Conservation (phyloP, 2,888 invertebrate genomes). For the Spatulosminthurus flaviceps region DNA sequence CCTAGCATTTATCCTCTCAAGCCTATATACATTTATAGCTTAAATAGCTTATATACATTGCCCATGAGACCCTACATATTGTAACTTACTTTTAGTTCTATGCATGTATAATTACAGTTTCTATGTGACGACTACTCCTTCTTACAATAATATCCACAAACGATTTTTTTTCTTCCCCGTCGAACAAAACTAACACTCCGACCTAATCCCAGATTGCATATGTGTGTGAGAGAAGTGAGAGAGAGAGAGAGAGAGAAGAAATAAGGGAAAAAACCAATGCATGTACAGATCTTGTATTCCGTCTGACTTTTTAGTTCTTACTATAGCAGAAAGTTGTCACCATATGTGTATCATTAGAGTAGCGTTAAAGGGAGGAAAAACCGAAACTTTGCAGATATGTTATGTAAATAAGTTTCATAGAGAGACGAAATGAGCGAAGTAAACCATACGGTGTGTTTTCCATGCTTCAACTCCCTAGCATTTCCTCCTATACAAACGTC, state of each 20-base stretch:
- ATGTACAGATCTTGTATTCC: background rate
- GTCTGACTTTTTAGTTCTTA: constrained; percentile 8
- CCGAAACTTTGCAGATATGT: constrained; percentile 25
- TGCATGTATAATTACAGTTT: background rate
- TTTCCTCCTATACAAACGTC: background rate
- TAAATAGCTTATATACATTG: too few species aligned
- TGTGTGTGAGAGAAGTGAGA: too few species aligned
- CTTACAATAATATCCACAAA: constrained; percentile 12
- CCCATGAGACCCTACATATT: too few species aligned
- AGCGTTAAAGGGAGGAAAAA: background rate
- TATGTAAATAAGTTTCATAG: constrained; percentile 22
- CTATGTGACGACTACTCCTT: too few species aligned
- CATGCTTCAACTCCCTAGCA: background rate
- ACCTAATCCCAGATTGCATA: constrained; percentile 34
- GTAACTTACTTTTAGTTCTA: too few species aligned
- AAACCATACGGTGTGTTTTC: constrained; percentile 4
- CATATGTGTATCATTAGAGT: constrained; percentile 28
- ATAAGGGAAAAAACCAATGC: background rate
- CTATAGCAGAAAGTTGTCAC: constrained; percentile 26
- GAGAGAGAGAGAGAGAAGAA: too few species aligned
- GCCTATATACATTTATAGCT: too few species aligned
- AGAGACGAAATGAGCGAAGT: constrained; percentile 7
- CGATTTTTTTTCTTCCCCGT: background rate
- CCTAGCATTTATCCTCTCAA: too few species aligned
- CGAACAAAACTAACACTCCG: constrained; percentile 27